Evolutionary conservation across 2,888 invertebrate species (phyloP), one percentile per base, ranked within the genome.

Genomic region (Chrysotoxum bicinctum): DNA sequence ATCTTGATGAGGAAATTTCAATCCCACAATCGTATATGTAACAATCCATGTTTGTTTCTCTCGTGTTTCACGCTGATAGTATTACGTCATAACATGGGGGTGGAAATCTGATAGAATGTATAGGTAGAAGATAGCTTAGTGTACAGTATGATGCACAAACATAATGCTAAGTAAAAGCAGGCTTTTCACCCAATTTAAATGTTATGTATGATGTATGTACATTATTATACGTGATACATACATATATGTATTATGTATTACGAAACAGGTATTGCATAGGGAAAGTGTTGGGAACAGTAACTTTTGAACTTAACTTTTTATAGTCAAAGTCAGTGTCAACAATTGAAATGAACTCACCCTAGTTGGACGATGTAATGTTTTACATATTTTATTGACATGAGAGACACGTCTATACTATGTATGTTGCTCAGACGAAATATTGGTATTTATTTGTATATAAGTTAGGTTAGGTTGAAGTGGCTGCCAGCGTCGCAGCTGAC

Each of bases 1-100:
- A 86, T 82, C 86, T 81, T 86, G 86, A 86, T 86, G 86, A 86
- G 86, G 82, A 86, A 86, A 78, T 86, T 86, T 86, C 81, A 86
- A 86, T 82, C 86, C 69, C 40, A 85, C 76, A 54, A 56, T 32
- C 23, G 58, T 75, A 50, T 58, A 66, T 66, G 70, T 52, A 68
- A 76, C 75, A 70, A 37, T 30, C 32, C 43, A 70, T 66, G 70
- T 79, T 19, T 50, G 14, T 21, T 58, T 35, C 32, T 45, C 32
- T 32, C 5, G n/a, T 19, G 37, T 52, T 16, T 30, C 10, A 56
- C 50, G 48, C 54, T 66, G 19, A 66, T 50, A 64, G 35, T 66
- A 66, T 66, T 66, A 35, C 66, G 66, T 66, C 66, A 66, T 50
- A 64, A 37, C 19, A 37, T 66, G 66, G 66, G 66, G 66, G 45